Evolutionary conservation across 2,888 invertebrate genomes (phyloP).

Genomic region (Stenodera caucasica): DNA sequence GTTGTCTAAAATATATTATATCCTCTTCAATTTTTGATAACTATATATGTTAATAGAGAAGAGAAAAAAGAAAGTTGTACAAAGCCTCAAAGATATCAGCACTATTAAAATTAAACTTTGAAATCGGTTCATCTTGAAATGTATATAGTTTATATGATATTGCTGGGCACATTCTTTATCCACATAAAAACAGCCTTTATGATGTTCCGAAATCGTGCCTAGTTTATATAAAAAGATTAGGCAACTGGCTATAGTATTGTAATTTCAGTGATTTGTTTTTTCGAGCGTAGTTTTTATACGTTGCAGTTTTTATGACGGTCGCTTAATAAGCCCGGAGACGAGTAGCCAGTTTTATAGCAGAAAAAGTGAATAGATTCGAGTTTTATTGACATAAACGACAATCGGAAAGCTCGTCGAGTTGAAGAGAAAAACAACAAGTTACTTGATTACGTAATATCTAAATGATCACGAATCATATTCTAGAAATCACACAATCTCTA

Average conservation of each 20-base stretch:
- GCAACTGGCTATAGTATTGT: constrained; percentile 14
- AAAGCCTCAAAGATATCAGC: constrained; percentile 33
- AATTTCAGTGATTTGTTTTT: constrained; percentile 16
- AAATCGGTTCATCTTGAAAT: constrained; percentile 38
- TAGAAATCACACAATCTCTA: constrained; percentile 5
- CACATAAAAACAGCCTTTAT: constrained; percentile 39
- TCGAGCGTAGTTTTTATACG: constrained; percentile 4
- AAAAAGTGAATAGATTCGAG: constrained; percentile 12
- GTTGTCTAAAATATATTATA: constrained; percentile 34
- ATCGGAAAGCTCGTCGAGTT: constrained; percentile 8
- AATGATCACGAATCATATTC: not conserved
- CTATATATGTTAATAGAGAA: not conserved
- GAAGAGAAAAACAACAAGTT: not conserved
- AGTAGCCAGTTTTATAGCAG: constrained; percentile 15
- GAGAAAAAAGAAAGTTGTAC: constrained; percentile 32
- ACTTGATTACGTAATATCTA: not conserved
- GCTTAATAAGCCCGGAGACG: constrained; percentile 17
- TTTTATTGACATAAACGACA: constrained; percentile 23
- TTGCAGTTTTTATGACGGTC: constrained; percentile 17
- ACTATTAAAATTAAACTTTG: constrained; percentile 43
- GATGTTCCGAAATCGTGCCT: constrained; percentile 28
- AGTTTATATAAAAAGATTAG: constrained; percentile 16
- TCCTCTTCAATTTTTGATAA: constrained; percentile 42
- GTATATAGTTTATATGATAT: constrained; percentile 19
- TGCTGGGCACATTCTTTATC: constrained; percentile 4